Conservation (phyloP, 2,113 vertebrate genomes). For the Meleagris gallopavo region DNA sequence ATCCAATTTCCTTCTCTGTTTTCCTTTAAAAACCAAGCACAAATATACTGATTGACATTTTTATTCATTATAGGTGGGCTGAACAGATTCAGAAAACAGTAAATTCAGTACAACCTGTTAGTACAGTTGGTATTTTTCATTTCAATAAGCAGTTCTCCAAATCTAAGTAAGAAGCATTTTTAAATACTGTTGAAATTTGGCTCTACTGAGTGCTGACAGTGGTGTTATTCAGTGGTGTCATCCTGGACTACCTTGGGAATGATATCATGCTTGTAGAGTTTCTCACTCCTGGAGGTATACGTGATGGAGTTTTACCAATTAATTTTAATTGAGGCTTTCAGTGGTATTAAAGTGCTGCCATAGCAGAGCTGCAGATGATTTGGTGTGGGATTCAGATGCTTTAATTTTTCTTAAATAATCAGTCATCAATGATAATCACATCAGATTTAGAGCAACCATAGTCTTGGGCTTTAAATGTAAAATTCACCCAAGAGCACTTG, state of each 20-base stretch:
- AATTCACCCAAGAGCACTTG: background rate
- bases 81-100: background rate
- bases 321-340: background rate
- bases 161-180: background rate
- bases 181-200: background rate
- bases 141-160: background rate
- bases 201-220: background rate
- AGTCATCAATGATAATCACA: background rate
- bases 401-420: background rate
- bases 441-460: background rate
- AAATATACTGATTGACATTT: background rate
- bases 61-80: background rate
- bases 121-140: background rate
- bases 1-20: background rate
- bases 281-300: background rate
- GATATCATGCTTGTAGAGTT: background rate
- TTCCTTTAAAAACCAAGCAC: background rate
- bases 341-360: background rate
- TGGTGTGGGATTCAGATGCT: background rate
- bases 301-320: background rate
- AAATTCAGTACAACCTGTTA: background rate
- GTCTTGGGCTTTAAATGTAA: background rate
- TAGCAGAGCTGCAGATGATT: background rate
- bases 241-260: background rate
- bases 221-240: background rate